A percentile compares a stretch with the other conserved stretches of the same genome.
phyloP scores from a whole-genome alignment of 2,797 vertebrate species.

The Margarornis squamiger region DNA sequence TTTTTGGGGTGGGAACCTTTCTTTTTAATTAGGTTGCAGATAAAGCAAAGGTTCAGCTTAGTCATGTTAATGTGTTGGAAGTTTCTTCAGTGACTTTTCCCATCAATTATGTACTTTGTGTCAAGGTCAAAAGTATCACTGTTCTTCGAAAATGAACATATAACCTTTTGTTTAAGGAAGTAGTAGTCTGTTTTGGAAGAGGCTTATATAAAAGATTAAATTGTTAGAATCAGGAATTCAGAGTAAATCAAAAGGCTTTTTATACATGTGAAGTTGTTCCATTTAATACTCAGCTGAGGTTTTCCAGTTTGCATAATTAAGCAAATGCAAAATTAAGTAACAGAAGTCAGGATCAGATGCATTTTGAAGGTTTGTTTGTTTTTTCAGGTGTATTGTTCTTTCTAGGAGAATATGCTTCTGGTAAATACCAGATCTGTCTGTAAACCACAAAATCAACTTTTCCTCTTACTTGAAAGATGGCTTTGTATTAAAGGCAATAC shows the following conservation, averaged over 20 bases:
- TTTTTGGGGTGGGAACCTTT: neutral
- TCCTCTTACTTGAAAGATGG: neutral
- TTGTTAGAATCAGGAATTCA: neutral
- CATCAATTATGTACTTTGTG: neutral
- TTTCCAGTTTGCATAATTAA: neutral
- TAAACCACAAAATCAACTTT: neutral
- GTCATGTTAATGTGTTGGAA: neutral
- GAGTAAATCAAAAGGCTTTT: neutral
- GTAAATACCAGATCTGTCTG: neutral
- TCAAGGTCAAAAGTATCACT: neutral
- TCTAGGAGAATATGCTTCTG: neutral
- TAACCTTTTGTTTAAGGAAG: constrained; percentile 38
- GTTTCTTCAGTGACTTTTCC: constrained; percentile 10
- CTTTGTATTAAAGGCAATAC: neutral
- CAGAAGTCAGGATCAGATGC: neutral
- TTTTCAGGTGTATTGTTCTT: neutral
- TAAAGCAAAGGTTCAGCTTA: neutral
- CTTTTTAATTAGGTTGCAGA: neutral
- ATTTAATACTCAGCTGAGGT: neutral
- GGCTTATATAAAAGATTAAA: neutral
- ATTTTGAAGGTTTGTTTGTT: neutral
- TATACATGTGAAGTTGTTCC: neutral
- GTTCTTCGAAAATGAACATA: neutral
- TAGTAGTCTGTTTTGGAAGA: neutral
- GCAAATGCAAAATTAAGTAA: neutral